These are phyloP conservation scores for Xestia ashworthii DNA, from an alignment of 2,888 invertebrate genomes.

Conservation along the genomic window DNA sequence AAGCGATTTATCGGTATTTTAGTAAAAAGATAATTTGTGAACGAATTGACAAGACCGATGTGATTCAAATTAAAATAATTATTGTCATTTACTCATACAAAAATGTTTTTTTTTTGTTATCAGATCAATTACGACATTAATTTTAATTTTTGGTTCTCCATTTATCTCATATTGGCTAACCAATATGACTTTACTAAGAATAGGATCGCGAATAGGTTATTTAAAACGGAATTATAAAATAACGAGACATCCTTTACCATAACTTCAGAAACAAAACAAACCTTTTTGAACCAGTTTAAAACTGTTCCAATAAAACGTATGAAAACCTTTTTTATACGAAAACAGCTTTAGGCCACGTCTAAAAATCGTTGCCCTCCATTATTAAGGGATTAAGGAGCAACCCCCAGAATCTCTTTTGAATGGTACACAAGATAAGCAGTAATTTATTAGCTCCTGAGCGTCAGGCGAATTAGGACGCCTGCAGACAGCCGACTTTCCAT, in stretches of 20 bases:
- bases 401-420: conserved; percentile 74
- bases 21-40: background rate
- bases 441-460: conserved; percentile 70
- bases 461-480: conserved; percentile 27
- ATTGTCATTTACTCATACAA: background rate
- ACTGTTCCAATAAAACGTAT: conserved; percentile 43
- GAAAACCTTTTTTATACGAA: conserved; percentile 52
- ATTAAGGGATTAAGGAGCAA: conserved; percentile 72
- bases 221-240: background rate
- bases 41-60: background rate
- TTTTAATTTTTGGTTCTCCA: background rate
- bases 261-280: background rate
- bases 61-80: background rate
- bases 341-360: conserved; percentile 59
- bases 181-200: background rate
- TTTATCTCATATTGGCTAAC: background rate
- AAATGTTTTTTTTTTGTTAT: conserved; percentile 23
- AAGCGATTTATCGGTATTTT: background rate
- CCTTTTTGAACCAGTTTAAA: conserved; percentile 25
- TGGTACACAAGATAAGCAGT: conserved; percentile 73
- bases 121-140: conserved; percentile 10
- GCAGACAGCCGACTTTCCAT: background rate
- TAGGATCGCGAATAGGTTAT: background rate
- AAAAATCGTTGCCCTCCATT: conserved; percentile 71
- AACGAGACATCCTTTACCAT: background rate